Conservation (phyloP, 2,888 invertebrate species). For the Spodoptera exigua region DNA sequence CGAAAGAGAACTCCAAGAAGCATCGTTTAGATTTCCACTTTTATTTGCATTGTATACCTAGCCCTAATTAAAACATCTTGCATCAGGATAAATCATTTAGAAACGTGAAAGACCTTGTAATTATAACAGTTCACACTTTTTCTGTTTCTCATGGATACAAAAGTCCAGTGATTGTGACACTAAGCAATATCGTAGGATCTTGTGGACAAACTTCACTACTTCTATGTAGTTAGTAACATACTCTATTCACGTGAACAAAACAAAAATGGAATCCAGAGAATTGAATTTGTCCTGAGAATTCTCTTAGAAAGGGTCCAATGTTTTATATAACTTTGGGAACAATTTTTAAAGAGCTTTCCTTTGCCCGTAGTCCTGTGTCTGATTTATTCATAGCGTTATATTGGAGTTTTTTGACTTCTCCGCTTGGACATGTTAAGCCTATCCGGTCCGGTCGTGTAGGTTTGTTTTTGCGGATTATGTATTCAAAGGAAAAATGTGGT, state of each 20-base stretch:
- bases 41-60: too few species aligned
- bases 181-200: constrained; percentile 24
- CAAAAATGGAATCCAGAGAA: constrained; percentile 29
- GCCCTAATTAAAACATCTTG: too few species aligned
- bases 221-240: not conserved
- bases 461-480: constrained; percentile 33
- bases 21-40: too few species aligned
- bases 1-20: too few species aligned
- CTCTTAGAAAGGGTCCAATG: constrained; percentile 35
- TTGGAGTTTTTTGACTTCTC: constrained; percentile 30
- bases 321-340: constrained; percentile 27
- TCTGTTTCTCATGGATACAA: constrained; percentile 18
- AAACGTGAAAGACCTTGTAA: constrained; percentile 8
- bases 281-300: constrained; percentile 20
- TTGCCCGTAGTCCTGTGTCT: constrained; percentile 28
- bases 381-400: constrained; percentile 55
- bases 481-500: constrained; percentile 21
- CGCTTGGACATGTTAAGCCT: constrained; percentile 15
- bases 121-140: constrained; percentile 29
- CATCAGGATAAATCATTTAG: too few species aligned
- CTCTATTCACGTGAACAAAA: constrained; percentile 20
- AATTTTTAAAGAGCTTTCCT: constrained; percentile 17
- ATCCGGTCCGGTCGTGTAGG: constrained; percentile 20
- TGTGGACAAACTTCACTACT: constrained; percentile 16
- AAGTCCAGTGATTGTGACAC: constrained; percentile 31